phyloP scores from a whole-genome alignment of 37 sponge, comb jelly and placozoan genomes.

The Aphrocallistes beatrix region DNA sequence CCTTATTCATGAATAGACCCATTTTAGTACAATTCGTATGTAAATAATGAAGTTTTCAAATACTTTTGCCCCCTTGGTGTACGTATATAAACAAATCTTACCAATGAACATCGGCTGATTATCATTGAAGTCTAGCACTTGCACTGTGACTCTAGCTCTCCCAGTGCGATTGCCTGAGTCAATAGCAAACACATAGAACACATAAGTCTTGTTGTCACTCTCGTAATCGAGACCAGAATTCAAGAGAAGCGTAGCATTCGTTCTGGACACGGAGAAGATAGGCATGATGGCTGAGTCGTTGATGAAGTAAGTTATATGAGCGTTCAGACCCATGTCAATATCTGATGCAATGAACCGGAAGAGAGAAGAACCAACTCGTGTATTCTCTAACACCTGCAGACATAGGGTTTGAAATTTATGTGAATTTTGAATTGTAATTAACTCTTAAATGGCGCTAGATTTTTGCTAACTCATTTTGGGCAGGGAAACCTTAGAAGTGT shows the following conservation, averaged over 20 bases:
- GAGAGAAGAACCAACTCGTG: conserved; percentile 11
- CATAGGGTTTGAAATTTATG: neutral
- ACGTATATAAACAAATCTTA: too few species aligned
- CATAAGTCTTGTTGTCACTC: conserved; percentile 7
- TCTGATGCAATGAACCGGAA: conserved; percentile 27
- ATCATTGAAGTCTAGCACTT: conserved; percentile 57
- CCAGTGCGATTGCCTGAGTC: conserved; percentile 41
- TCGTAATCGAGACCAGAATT: neutral
- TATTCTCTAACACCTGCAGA: conserved; percentile 24
- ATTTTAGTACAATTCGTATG: too few species aligned
- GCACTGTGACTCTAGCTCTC: conserved; percentile 27
- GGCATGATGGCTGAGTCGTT: neutral
- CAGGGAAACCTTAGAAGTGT: too few species aligned
- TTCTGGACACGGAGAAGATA: neutral
- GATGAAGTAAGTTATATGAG: conserved; percentile 31
- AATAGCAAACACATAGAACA: conserved; percentile 31
- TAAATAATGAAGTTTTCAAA: too few species aligned
- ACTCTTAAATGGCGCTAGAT: too few species aligned
- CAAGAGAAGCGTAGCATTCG: neutral
- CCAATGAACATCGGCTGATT: conserved; percentile 48
- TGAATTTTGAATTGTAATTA: neutral
- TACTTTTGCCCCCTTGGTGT: too few species aligned
- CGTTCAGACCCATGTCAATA: conserved; percentile 27
- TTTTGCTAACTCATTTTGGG: too few species aligned
- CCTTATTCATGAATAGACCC: too few species aligned